Evolutionary conservation across 2,888 invertebrate species (phyloP), one percentile per base, ranked within the genome.

Genomic region (Caenorhabditis sp.): DNA sequence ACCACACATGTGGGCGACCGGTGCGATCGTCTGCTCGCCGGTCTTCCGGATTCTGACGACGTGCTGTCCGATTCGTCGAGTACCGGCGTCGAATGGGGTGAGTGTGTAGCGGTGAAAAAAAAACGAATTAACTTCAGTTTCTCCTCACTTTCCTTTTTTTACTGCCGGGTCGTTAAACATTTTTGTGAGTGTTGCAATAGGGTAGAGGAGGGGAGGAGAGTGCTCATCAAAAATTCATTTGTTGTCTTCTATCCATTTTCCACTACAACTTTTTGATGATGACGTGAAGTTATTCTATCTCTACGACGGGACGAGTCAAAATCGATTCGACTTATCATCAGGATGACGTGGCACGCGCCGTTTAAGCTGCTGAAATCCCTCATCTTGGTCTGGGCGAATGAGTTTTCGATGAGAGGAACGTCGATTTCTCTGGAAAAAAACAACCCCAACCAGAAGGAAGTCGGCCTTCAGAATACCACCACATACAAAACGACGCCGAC

Each of bases 1-100:
- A n/a, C n/a, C n/a, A n/a, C n/a, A 56, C 47, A 89, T 89, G 88
- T 87, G 87, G 87, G 85, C 87, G 24, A 86, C 86, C 64, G 87
- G 87, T 24, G 85, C 86, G 41, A 85, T 87, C 51, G 87, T 88
- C 24, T 89, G 89, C 70, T 88, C 89, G 26, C 89, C 89, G 10
- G 82, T 89, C 24, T 89, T 83, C 54, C 84, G 87, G 22, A 84
- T 89, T 35, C 66, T 89, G 35, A 68, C 86, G 12, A 88, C 87
- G 2, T 89, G 89, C 69, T 89, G 89, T 64, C 89, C 89, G 26
- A 81, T 89, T 38, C 79, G 85, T 28, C 59, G 85, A 28, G 38
- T 51, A n/a, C 54, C 82, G 22, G 49, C 72, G 31, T 19, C 80
- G 41, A 64, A 76, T 61, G 77, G 84, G 61, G 81, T 84, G 19